Conservation (phyloP, 1,140 invertebrate species). For the Chionoecetes opilio region DNA sequence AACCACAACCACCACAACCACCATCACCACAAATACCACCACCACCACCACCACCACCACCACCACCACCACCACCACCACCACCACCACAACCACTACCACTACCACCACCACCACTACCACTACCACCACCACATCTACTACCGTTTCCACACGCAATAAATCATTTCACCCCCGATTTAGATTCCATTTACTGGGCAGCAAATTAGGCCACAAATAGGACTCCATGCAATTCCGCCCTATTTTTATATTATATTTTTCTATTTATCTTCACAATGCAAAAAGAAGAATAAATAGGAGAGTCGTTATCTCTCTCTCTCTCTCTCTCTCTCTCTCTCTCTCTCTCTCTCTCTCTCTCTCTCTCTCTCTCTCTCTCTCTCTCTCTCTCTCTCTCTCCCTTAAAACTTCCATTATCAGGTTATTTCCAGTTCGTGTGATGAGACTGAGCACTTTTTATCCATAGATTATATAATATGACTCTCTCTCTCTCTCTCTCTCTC, state of each 20-base stretch:
- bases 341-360: constrained; percentile 20
- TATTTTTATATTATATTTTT: background rate
- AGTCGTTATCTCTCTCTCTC: too few species aligned
- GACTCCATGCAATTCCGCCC: background rate
- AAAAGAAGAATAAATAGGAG: too few species aligned
- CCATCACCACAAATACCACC: background rate
- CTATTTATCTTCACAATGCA: background rate
- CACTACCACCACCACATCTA: background rate
- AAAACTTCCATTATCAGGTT: too few species aligned
- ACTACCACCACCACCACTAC: background rate
- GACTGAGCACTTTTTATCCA: too few species aligned
- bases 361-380: too few species aligned
- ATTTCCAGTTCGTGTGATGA: too few species aligned
- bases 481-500: too few species aligned
- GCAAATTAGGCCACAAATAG: background rate
- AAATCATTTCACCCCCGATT: background rate
- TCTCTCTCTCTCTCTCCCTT: too few species aligned
- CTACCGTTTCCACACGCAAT: background rate
- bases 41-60: background rate
- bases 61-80: background rate
- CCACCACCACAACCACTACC: background rate
- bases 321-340: constrained; percentile 13
- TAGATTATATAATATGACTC: too few species aligned
- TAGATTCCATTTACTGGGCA: background rate
- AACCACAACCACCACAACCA: background rate